A percentile compares a stretch with the other conserved stretches of the same genome.
These are phyloP conservation scores for Corticium candelabrum DNA, from an alignment of 37 sponge, comb jelly and placozoan species.

Conservation along the genomic window DNA sequence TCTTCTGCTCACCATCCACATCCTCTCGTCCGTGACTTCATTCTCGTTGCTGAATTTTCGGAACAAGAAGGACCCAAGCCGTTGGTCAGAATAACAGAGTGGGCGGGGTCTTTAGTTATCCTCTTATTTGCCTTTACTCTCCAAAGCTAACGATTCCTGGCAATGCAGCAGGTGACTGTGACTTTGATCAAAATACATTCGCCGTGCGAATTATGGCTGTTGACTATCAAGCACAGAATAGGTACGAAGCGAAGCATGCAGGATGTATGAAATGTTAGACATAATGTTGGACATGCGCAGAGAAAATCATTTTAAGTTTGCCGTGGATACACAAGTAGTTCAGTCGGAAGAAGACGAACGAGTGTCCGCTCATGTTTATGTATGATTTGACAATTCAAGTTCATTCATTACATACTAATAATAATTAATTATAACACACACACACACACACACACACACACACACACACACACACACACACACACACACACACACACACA, in stretches of 20 bases:
- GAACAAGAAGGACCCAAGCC: constrained; percentile 65
- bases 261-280: no score
- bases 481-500: constrained; percentile 2
- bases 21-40: constrained; percentile 47
- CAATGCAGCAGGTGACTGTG: background rate
- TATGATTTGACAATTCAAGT: no score
- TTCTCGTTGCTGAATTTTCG: constrained; percentile 66
- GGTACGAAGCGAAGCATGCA: no score
- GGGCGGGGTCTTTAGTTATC: no score
- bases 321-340: constrained; percentile 14
- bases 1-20: no score
- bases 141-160: constrained; percentile 2
- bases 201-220: background rate
- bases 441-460: no score
- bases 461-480: no score
- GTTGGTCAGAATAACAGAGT: no score
- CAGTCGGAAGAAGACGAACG: constrained; percentile 3
- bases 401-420: no score
- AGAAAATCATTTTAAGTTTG: no score
- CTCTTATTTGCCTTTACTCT: no score
- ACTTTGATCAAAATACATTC: constrained; percentile 6
- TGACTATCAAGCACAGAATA: background rate
- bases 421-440: background rate
- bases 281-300: no score
- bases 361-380: background rate